Base-by-base conservation (phyloP, 2,888 invertebrate genomes). In the Esperia sulphurella region DNA sequence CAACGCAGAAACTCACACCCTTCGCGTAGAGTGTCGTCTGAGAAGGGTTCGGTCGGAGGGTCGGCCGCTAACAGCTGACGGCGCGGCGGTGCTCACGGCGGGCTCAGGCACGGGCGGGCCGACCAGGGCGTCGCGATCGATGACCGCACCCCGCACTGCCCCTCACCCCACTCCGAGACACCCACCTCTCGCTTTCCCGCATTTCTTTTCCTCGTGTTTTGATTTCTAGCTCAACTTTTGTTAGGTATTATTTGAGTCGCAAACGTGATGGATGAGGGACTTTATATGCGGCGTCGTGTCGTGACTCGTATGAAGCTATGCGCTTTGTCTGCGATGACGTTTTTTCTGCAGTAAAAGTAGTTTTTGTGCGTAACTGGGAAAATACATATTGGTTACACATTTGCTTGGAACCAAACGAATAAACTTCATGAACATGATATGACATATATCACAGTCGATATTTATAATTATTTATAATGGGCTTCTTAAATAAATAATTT, bases 1-100 rank as follows among this genome's bases (percentile, higher is more conserved):
- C 46, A 49, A 30, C 14, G 45, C 55, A 52, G 53, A 53, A 50
- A 52, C 51, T 50, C 50, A 54, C 51, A 52, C 51, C 51, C 50
- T 49, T 46, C 29, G 47, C 21, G 21, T 3, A 13, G 48, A 50
- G 48, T 33, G 41, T 21, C 40, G 51, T 46, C 49, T 52, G 49
- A 48, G 50, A 45, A 50, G 51, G 48, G 51, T 51, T 9, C 46
- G 38, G 45, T 41, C 41, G 30, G 31, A 13, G 43, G n/a, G n/a
- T n/a, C 14, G 63, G 60, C 65, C 65, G 69, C 71, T 65, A 83
- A 79, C 86, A 85, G 85, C 85, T 86, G 87, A 83, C 84, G 78
- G 79, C 71, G 68, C 77, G 57, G 74, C 21, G 21, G 21, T 5
- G n/a, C n/a, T n/a, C n/a, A n/a, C 21, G 21, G 21, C 21, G 21